Evolutionary conservation across 1,140 invertebrate species (phyloP), one percentile per base, ranked within the genome.

Genomic region (Chionoecetes opilio): DNA sequence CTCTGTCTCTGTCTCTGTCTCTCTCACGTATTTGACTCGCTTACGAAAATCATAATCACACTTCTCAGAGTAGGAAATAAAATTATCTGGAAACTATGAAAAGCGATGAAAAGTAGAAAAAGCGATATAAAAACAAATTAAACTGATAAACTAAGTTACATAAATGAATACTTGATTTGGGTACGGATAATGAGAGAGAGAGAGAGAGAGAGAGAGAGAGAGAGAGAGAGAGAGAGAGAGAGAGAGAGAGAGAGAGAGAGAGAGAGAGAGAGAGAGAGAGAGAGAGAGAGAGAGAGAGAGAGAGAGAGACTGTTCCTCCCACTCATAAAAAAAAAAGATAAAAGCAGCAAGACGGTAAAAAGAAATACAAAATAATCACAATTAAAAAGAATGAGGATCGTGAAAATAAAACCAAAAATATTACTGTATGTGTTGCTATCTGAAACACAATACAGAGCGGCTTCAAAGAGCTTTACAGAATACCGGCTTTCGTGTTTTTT

Each of bases 181-280:
- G 21, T 3, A 63, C 9, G 26, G 9, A 75, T 17, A 75, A 26
- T n/a, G 63, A 75, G 63, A 75, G 63, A 75, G 63, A 75, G 85
- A 87, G 85, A 87, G 85, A 38, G 85, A 38, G 85, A 87, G 85
- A 87, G 85, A 38, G 85, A 87, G 85, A 87, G 85, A 87, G 85
- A 87, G 85, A 87, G 85, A 38, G 85, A 38, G 85, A 38, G 85
- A 87, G 85, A 87, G 85, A 37, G 85, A 38, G 85, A 87, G 85
- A 38, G 85, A 87, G 85, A 38, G 85, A 87, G 85, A 38, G 37
- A 87, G 32, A 31, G 32, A 75, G 63, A n/a, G n/a, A 75, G 63
- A 75, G n/a, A 75, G n/a, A 75, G n/a, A 75, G 63, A 75, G n/a
- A 75, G n/a, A 75, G 21, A 75, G n/a, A 75, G 63, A 75, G 63